Evolutionary conservation across 2,888 invertebrate genomes (phyloP).

Genomic region (Clivina fossor): DNA sequence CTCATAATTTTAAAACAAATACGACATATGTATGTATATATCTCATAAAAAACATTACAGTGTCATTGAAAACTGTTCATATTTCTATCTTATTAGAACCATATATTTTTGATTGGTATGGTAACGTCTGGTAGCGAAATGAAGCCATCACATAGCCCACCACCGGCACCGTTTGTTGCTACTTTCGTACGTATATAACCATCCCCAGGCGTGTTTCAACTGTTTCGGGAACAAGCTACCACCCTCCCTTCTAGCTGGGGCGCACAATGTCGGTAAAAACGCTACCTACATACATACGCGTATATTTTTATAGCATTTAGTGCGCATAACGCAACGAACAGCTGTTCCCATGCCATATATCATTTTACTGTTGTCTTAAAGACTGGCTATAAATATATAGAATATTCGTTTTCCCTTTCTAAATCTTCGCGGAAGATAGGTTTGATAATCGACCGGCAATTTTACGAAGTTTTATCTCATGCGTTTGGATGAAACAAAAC

Average conservation of each 20-base stretch:
- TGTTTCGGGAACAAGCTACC: not conserved
- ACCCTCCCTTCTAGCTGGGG: no score
- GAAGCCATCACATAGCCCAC: constrained; percentile 16
- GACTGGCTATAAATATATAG: constrained; percentile 46
- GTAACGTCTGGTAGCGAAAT: constrained; percentile 9
- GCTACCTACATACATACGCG: constrained; percentile 38
- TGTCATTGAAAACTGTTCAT: no score
- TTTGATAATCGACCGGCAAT: constrained; percentile 35
- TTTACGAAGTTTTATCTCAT: constrained; percentile 25
- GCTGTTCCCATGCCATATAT: constrained; percentile 46
- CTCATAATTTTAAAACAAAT: no score
- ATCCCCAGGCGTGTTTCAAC: not conserved
- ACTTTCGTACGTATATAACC: not conserved
- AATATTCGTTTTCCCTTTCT: constrained; percentile 34
- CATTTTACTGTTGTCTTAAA: constrained; percentile 47
- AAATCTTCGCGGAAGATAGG: constrained; percentile 36
- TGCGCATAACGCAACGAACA: constrained; percentile 39
- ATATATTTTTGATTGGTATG: no score
- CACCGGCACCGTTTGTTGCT: not conserved
- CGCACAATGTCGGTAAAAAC: no score
- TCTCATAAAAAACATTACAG: no score
- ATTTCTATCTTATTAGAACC: no score
- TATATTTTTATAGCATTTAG: constrained; percentile 47
- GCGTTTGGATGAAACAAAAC: no score
- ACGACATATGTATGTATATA: no score